Conservation (phyloP, 2,113 vertebrate species). For the Agapornis roseicollis region DNA sequence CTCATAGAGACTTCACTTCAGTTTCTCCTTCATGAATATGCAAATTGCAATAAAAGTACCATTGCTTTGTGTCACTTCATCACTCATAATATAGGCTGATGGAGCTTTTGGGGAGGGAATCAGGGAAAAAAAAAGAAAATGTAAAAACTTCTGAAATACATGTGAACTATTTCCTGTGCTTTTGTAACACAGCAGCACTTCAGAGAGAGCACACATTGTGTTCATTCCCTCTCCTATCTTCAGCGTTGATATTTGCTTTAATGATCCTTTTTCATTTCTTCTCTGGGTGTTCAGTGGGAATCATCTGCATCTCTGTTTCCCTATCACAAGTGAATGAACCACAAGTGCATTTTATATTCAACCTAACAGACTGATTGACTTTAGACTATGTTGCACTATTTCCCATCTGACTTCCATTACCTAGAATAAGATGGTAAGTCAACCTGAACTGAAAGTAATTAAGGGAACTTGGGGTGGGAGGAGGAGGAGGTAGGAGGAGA, state of each 20-base stretch:
- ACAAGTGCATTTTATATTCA: not conserved
- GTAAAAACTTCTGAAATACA: conserved; percentile 18
- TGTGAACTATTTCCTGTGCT: not conserved
- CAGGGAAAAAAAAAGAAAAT: not conserved
- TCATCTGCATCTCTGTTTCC: conserved; percentile 7
- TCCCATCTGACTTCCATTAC: conserved; percentile 55
- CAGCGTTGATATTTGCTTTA: conserved; percentile 21
- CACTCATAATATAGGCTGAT: not conserved
- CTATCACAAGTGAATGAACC: conserved; percentile 27
- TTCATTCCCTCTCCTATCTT: not conserved
- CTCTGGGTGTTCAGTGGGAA: not conserved
- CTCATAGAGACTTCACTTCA: not conserved
- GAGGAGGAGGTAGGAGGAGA: not conserved
- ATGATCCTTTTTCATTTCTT: conserved; percentile 40
- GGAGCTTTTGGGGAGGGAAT: not conserved
- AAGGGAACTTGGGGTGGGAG: not conserved
- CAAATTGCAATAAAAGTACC: not conserved
- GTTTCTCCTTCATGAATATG: not conserved
- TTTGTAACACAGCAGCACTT: conserved; percentile 3
- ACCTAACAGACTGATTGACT: conserved; percentile 1
- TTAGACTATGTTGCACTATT: conserved; percentile 37
- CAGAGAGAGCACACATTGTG: not conserved
- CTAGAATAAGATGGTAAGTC: conserved; percentile 41
- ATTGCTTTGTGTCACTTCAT: not conserved
- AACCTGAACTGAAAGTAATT: conserved; percentile 62